Percentiles rank a stretch among this genome's conserved stretches.
These are phyloP conservation scores for Ibidorhyncha struthersii DNA, from an alignment of 2,113 vertebrate genomes.

Conservation along the genomic window DNA sequence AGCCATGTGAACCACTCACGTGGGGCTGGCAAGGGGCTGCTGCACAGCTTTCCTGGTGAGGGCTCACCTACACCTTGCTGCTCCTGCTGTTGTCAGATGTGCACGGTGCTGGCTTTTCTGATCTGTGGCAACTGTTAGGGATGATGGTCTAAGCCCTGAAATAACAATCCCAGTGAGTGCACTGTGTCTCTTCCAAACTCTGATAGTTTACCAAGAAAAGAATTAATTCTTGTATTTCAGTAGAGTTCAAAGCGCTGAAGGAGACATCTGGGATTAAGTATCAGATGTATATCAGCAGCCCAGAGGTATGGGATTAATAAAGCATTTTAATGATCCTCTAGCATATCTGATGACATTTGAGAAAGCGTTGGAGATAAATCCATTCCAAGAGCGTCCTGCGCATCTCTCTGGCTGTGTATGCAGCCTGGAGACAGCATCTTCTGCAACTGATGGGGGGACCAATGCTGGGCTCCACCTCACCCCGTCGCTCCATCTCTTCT, in stretches of 20 bases:
- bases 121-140: neutral
- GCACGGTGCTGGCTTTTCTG: accelerated
- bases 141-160: neutral
- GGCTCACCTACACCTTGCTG: neutral
- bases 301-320: conserved; percentile 51
- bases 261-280: conserved; percentile 32
- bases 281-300: neutral
- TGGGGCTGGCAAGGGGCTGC: neutral
- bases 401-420: neutral
- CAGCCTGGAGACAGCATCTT: neutral
- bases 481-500: neutral
- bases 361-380: neutral
- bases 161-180: neutral
- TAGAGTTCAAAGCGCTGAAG: conserved; percentile 5
- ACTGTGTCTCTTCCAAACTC: neutral
- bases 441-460: accelerated
- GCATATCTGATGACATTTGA: neutral
- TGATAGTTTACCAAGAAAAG: neutral
- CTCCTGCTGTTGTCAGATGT: neutral
- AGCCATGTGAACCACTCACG: accelerated
- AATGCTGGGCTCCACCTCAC: neutral
- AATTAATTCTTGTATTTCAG: conserved; percentile 30
- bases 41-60: accelerated
- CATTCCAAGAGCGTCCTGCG: neutral
- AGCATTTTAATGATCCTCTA: neutral